Conservation (phyloP, 1,140 invertebrate genomes). For the Psix sp. region DNA sequence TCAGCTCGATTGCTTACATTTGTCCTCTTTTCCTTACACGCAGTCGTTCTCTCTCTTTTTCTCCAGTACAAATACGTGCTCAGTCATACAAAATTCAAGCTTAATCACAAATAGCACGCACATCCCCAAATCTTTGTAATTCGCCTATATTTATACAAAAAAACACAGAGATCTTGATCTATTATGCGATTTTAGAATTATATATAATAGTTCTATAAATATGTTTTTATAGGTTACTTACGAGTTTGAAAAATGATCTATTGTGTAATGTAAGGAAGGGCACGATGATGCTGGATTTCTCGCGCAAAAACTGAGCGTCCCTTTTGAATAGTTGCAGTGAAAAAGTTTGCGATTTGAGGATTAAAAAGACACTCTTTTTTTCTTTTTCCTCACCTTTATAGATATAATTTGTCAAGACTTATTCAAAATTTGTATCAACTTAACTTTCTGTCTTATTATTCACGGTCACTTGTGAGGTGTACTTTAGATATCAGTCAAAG, state of each 20-base stretch:
- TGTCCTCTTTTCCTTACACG: no score
- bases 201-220: constrained; percentile 61
- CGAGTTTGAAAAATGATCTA: constrained; percentile 72
- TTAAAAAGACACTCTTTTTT: no score
- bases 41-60: no score
- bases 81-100: constrained; percentile 1
- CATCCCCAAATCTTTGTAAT: constrained; percentile 16
- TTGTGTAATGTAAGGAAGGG: constrained; percentile 75
- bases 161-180: constrained; percentile 74
- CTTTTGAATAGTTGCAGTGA: no score
- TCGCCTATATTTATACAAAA: constrained; percentile 66
- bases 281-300: constrained; percentile 72
- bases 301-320: constrained; percentile 61
- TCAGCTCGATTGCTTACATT: no score
- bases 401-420: no score
- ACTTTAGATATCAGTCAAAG: no score
- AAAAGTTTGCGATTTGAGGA: no score
- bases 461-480: no score
- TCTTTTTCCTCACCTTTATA: no score
- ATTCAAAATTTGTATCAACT: no score
- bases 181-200: constrained; percentile 72
- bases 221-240: constrained; percentile 67
- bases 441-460: no score
- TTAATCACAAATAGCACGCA: constrained; percentile 24
- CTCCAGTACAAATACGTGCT: constrained; percentile 22